phyloP scores from a whole-genome alignment of 2,888 invertebrate genomes.

The Tillus elongatus region DNA sequence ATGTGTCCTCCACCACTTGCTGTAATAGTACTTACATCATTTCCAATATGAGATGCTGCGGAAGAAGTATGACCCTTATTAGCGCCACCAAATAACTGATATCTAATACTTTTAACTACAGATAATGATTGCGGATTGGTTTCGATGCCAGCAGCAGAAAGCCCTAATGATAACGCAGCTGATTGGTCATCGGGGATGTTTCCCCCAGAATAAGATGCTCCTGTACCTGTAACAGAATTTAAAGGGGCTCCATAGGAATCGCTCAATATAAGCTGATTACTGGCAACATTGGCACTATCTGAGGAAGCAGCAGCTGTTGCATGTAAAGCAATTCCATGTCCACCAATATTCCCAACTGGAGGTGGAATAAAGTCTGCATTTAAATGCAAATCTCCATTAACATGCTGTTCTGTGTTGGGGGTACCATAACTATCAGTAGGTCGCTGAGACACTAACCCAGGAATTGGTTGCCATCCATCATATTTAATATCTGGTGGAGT shows the following conservation, averaged over 20 bases:
- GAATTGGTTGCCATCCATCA: slow-evolving; percentile 81
- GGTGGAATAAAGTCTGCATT: slow-evolving; percentile 34
- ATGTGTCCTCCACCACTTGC: slow-evolving; percentile 12
- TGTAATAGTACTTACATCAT: slow-evolving; percentile 5
- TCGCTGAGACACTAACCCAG: slow-evolving; percentile 49
- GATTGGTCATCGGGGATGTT: slow-evolving; percentile 28
- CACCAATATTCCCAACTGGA: slow-evolving; percentile 22
- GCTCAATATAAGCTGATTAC: slow-evolving; percentile 33
- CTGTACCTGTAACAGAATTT: slow-evolving; percentile 40
- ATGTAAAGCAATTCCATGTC: slow-evolving; percentile 18
- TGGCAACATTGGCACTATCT: slow-evolving; percentile 9
- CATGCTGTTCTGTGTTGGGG: slow-evolving; percentile 26
- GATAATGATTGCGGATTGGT: slow-evolving; percentile 27
- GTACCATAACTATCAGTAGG: slow-evolving; percentile 32
- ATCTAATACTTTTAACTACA: slow-evolving; percentile 42
- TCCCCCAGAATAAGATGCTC: slow-evolving; percentile 35
- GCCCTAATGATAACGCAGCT: slow-evolving; percentile 15
- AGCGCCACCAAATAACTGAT: slow-evolving; percentile 34
- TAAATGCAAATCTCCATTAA: slow-evolving; percentile 39
- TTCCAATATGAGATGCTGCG: background rate
- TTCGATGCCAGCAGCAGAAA: slow-evolving; percentile 18
- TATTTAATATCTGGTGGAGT: slow-evolving; percentile 67
- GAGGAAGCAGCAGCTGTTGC: slow-evolving; percentile 14
- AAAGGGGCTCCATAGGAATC: slow-evolving; percentile 49
- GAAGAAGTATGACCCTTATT: slow-evolving; percentile 12